Percentiles rank a stretch among this genome's conserved stretches.
Conservation (phyloP, 2,797 vertebrate genomes). For the Paratrypauchen microcephalus region DNA sequence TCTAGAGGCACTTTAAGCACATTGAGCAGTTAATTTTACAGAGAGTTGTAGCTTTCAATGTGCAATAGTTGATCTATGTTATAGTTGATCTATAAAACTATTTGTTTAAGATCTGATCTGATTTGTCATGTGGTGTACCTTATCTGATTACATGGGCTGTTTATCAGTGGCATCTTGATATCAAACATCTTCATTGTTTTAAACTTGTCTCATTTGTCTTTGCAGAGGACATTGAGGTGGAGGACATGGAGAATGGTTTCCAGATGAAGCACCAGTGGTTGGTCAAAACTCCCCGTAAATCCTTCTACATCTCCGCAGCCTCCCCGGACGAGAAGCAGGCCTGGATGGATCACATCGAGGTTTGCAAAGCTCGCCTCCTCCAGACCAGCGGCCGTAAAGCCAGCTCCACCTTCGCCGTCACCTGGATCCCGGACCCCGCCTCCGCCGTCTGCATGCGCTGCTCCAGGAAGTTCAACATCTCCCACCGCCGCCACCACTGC, state of each 20-base stretch:
- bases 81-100: not conserved
- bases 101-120: not conserved
- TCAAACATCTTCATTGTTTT: not conserved
- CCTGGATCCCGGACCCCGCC: constrained; percentile 86
- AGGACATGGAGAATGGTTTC: constrained; percentile 78
- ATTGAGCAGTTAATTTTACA: no score
- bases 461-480: constrained; percentile 75
- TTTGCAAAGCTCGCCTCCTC: constrained; percentile 75
- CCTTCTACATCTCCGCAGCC: constrained; percentile 85
- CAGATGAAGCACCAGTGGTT: constrained; percentile 90
- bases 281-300: constrained; percentile 88
- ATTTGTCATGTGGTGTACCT: not conserved
- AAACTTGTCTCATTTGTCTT: constrained; percentile 4
- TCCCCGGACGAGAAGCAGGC: constrained; percentile 83
- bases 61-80: not conserved
- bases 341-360: constrained; percentile 88
- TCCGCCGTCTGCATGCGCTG: constrained; percentile 93
- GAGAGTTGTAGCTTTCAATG: not conserved
- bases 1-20: no score
- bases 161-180: not conserved
- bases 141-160: not conserved
- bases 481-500: constrained; percentile 88
- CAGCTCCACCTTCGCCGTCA: constrained; percentile 67
- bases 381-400: constrained; percentile 53
- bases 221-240: constrained; percentile 82